Base-by-base conservation (phyloP, 1,140 invertebrate species). In the Diplogasteroides magnus region DNA sequence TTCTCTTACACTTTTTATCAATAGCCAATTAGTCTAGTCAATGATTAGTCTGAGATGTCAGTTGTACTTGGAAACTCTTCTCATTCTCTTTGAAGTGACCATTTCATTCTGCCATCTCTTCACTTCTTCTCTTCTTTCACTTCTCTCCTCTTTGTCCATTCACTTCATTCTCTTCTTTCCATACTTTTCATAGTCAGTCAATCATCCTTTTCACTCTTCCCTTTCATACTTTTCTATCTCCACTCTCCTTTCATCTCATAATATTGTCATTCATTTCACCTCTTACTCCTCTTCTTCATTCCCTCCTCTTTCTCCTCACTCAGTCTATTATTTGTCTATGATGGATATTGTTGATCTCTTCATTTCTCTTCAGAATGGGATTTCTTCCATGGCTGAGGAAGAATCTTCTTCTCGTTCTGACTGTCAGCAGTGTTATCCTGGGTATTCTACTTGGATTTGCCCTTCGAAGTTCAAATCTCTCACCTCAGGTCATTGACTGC, bases 401-500 rank as follows among this genome's bases (percentile, higher is more conserved):
- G 48, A 80, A 80, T 60, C 56, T 74, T 31, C 67, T 81, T 19
- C 65, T 80, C 29, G 78, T 76, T n/a, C 57, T 79, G 58, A 80
- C 78, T 13, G 72, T 79, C 25, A 63, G 66, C 14, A 69, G 78
- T 31, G 79, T 81, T 25, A 28, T 81, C 13, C 48, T 81, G 1
- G 79, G 79, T 25, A 77, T 78, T 26, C 6, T 82, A 23, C 63
- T 80, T 14, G 79, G 79, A 26, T 77, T 79, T 67, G 31, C 73
- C 25, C 61, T 80, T 29, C 66, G 78, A 48, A 31, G 66, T 27
- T 60, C 66, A 11, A 27, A 73, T 29, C 60, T 76, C 14, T 60
- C 68, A 27, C 72, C 67, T 15, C 67, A 72, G 60, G 74, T 65
- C 1, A 55, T n/a, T 19, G 59, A 25, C 6, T 48, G n/a, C n/a